phyloP scores from a whole-genome alignment of 2,113 vertebrate genomes.

The Oreotrochilus melanogaster region DNA sequence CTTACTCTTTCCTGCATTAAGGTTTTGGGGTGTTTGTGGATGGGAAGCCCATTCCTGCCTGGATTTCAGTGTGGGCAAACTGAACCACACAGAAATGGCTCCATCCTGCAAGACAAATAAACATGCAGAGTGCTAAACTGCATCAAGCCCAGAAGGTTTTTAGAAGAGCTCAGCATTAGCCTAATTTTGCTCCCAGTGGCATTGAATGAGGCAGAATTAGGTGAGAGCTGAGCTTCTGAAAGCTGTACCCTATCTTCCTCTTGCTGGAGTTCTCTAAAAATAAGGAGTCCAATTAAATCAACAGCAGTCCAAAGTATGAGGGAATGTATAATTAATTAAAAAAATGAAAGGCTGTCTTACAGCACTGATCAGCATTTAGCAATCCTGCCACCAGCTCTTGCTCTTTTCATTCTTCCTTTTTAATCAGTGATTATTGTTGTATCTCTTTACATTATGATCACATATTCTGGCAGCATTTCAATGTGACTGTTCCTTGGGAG shows the following conservation, averaged over 20 bases:
- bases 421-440: conserved; percentile 59
- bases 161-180: conserved; percentile 40
- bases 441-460: background rate
- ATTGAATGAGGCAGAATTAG: conserved; percentile 44
- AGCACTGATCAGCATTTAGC: conserved; percentile 64
- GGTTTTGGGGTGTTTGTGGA: background rate
- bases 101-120: background rate
- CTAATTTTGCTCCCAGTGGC: conserved; percentile 49
- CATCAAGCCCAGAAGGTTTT: background rate
- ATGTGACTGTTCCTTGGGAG: background rate
- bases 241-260: conserved; percentile 13
- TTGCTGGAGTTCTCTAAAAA: conserved; percentile 56
- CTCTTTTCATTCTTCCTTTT: conserved; percentile 44
- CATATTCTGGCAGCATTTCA: background rate
- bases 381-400: conserved; percentile 32
- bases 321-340: conserved; percentile 72
- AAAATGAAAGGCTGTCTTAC: conserved; percentile 53
- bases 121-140: background rate
- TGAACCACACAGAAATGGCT: background rate
- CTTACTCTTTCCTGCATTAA: background rate
- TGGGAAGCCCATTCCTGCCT: background rate
- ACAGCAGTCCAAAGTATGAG: conserved; percentile 45
- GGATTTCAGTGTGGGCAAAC: background rate
- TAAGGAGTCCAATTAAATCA: conserved; percentile 68
- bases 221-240: conserved; percentile 41